Base-by-base conservation (phyloP, 1,140 invertebrate species). In the Drosophila busckii region DNA sequence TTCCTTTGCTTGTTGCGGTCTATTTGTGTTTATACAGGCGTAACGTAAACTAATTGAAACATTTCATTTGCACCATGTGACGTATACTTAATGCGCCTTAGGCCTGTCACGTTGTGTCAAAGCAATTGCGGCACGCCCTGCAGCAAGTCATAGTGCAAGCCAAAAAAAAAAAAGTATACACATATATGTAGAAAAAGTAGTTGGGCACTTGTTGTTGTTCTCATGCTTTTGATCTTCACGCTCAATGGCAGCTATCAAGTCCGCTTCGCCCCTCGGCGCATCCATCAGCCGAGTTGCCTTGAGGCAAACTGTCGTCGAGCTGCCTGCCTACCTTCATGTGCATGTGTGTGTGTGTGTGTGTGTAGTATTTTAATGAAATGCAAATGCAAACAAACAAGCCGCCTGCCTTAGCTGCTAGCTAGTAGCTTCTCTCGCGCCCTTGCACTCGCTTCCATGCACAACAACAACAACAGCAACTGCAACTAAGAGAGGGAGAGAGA, bases 321-420 rank as follows among this genome's bases (percentile, higher is more conserved):
- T n/a, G 45, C 63, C 56, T 80, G 67, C 68, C 68, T 78, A 68
- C 64, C 58, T n/a, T n/a, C n/a, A n/a, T 65, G 55, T 28, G 10
- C 54, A 60, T 69, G 53, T 82, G 64, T n/a, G n/a, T n/a, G n/a
- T n/a, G n/a, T n/a, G n/a, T n/a, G n/a, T n/a, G n/a, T n/a, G n/a
- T n/a, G n/a, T n/a, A n/a, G n/a, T n/a, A n/a, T 80, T 75, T 82
- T 80, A 82, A 75, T 82, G 75, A 83, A 80, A 82, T 80, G 55
- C 65, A 80, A 80, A 80, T 75, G 75, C 64, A 69, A 78, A 82
- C 68, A 75, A 59, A 35, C 46, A 22, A 9, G 32, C 31, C 31
- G 20, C 22, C 2, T 9, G 9, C 13, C 17, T 38, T 42, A 54
- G 13, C 35, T 46, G n/a, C n/a, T n/a, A n/a, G n/a, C n/a, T n/a